Evolutionary conservation across 2,113 vertebrate species (phyloP), one percentile per base, ranked within the genome.

Genomic region (Corynorhinus townsendii): DNA sequence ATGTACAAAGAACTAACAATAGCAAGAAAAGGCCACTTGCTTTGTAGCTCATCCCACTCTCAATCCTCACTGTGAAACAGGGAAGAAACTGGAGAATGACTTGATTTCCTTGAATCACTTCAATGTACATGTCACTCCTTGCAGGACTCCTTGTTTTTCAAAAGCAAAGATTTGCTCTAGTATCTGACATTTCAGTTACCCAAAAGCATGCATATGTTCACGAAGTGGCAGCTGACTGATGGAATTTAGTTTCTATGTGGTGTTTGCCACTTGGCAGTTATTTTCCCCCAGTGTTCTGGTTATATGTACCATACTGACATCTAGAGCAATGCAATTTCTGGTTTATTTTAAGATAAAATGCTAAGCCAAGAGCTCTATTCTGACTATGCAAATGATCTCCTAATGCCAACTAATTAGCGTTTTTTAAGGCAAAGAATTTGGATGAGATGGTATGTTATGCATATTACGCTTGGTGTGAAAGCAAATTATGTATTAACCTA

Each of bases 351-450:
- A 96, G 91, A 96, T 30, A 90, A 95, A 95, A 80, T 22, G 56
- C 20, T 43, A 93, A 95, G 86, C 64, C 62, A 47, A 92, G 90
- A 91, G 54, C 86, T 95, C 82, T 86, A 40, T 72, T 92, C 62
- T 90, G 82, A 88, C 79, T 92, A 80, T 89, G 86, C 52, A 97
- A 95, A 95, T 96, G 73, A 82, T 79, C 47, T 66, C n/a, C 28
- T 9, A 52, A 49, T 89, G 89, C 97, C 97, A 97, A 76, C 47
- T 76, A 54, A 96, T 97, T 93, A 96, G 86, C 96, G 96, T 95
- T 95, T 95, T 95, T 95, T 93, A 96, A 97, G 77, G 85, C 85
- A 88, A 95, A 90, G 56, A 71, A 89, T 95, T 92, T 95, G 77
- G 93, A 90, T 92, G 52, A 49, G 62, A 89, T 52, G 56, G 33